These are phyloP conservation scores for Sycophila sp. DNA, from an alignment of 1,140 invertebrate species.

Conservation along the genomic window DNA sequence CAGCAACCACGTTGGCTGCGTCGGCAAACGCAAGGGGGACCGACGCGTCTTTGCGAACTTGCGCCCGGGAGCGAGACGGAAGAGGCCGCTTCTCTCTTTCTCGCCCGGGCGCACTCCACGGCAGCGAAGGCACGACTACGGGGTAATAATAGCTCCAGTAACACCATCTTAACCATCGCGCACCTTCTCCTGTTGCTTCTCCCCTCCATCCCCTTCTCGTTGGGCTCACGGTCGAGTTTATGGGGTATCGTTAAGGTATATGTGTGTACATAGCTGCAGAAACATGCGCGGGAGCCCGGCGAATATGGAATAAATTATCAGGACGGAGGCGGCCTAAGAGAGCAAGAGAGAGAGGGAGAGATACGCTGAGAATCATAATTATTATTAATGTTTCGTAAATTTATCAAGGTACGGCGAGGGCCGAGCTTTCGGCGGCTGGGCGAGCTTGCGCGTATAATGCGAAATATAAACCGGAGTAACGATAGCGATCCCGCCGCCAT, in stretches of 20 bases:
- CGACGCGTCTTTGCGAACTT: slow-evolving; percentile 2
- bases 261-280: neutral
- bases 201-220: neutral
- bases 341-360: neutral
- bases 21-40: neutral
- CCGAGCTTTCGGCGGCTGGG: neutral
- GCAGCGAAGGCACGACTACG: neutral
- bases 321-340: neutral
- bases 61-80: neutral
- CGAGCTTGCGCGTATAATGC: slow-evolving; percentile 11
- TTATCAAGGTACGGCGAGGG: neutral
- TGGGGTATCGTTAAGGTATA: slow-evolving; percentile 25
- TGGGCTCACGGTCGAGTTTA: slow-evolving; percentile 15
- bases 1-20: neutral
- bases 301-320: slow-evolving; percentile 34
- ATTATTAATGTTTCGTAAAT: slow-evolving; percentile 38
- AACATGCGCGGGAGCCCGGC: neutral
- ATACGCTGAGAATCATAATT: slow-evolving; percentile 29
- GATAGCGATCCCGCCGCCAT: slow-evolving; percentile 28
- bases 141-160: slow-evolving; percentile 35
- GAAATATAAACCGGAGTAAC: slow-evolving; percentile 35
- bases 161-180: slow-evolving; percentile 26
- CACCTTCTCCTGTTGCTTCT: slow-evolving; percentile 14
- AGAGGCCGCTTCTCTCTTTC: neutral
- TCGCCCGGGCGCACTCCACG: neutral